Evolutionary conservation across 2,113 vertebrate genomes (phyloP).

Genomic region (Nettapus auritus): DNA sequence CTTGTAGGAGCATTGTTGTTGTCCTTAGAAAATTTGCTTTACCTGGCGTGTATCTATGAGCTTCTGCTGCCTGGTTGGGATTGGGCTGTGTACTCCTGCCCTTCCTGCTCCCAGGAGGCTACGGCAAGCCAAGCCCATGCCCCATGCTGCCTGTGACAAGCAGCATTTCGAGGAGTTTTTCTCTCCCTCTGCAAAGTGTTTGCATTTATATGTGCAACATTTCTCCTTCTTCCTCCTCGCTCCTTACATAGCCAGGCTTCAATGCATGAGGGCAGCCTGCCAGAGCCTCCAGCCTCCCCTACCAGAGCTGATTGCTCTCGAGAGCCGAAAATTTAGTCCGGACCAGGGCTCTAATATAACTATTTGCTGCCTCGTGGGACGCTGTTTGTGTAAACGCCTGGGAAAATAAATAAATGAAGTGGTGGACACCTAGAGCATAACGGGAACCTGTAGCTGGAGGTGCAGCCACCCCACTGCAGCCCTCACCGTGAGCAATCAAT

Average conservation of each 20-base stretch:
- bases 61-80: rapidly evolving
- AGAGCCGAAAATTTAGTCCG: neutral
- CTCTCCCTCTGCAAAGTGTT: neutral
- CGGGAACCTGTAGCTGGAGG: neutral
- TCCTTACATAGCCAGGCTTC: slow-evolving; percentile 57
- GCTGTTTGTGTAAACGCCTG: neutral
- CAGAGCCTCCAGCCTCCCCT: slow-evolving; percentile 13
- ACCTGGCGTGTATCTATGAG: rapidly evolving
- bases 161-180: neutral
- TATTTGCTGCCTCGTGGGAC: neutral
- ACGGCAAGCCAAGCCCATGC: rapidly evolving
- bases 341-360: neutral
- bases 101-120: neutral
- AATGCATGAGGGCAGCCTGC: slow-evolving; percentile 19
- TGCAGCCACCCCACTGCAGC: neutral
- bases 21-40: neutral
- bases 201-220: rapidly evolving
- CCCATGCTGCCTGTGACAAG: rapidly evolving
- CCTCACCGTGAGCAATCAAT: neutral
- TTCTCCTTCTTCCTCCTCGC: neutral
- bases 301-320: neutral
- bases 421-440: neutral
- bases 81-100: neutral
- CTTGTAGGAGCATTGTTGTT: rapidly evolving
- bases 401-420: neutral